Conservation (phyloP, 2,888 invertebrate species). For the Blera fallax region DNA sequence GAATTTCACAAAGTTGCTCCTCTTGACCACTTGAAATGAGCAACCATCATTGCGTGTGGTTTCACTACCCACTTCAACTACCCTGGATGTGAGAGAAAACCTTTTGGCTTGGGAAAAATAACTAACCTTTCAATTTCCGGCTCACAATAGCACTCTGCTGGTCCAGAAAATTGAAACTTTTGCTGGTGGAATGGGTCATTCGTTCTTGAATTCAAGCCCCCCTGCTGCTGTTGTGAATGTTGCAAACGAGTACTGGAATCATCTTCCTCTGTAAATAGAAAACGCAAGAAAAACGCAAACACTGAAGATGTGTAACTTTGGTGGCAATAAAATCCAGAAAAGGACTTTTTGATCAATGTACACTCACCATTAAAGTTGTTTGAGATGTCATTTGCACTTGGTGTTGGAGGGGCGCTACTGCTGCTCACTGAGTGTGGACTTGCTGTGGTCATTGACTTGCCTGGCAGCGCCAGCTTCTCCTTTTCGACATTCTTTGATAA, state of each 20-base stretch:
- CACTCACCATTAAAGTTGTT: slow-evolving; percentile 73
- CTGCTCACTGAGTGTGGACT: slow-evolving; percentile 12
- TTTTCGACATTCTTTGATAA: background rate
- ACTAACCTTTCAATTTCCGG: slow-evolving; percentile 80
- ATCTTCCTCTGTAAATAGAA: slow-evolving; percentile 50
- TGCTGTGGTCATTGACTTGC: slow-evolving; percentile 34
- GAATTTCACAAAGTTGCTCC: slow-evolving; percentile 12
- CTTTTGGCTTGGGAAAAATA: background rate
- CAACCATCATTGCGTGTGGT: background rate
- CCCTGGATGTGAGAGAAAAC: background rate
- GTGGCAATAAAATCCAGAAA: slow-evolving; percentile 32
- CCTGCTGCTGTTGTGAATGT: slow-evolving; percentile 24
- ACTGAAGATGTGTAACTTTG: slow-evolving; percentile 8
- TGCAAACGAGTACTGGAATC: slow-evolving; percentile 29
- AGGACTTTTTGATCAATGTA: slow-evolving; percentile 12
- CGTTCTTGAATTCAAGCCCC: slow-evolving; percentile 38
- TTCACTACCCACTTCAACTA: background rate
- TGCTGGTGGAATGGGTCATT: slow-evolving; percentile 76
- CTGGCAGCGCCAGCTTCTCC: background rate
- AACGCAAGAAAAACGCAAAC: background rate
- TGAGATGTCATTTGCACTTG: slow-evolving; percentile 74
- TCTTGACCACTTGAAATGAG: slow-evolving; percentile 14
- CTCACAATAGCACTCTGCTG: slow-evolving; percentile 81
- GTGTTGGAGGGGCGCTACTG: slow-evolving; percentile 46
- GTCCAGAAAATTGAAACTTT: slow-evolving; percentile 78